Base-by-base conservation (phyloP, 2,113 vertebrate species). In the Dendropsophus ebraccatus region DNA sequence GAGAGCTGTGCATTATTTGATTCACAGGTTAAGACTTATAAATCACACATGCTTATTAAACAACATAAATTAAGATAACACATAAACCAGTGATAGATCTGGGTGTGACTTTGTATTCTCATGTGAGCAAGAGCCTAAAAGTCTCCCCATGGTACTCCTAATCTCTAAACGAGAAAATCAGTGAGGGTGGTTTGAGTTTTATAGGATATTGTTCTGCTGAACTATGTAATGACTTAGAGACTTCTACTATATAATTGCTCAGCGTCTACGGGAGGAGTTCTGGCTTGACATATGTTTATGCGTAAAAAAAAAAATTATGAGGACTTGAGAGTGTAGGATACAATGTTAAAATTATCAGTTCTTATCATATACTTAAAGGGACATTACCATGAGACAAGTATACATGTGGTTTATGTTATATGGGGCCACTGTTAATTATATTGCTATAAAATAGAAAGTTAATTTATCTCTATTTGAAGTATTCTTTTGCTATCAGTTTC, bases 11-110 rank as follows among this genome's bases (percentile, higher is more conserved):
- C 16, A 70, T 86, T 60, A 28, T 62, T 81, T 32, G 25, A 81
- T 32, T 74, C 52, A 81, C 67, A 80, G 21, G 35, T n/a, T 72
- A 86, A 45, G 12, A 21, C 52, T 74, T 32, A 5, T 49, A 56
- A 81, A 49, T 74, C 41, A 30, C 21, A n/a, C 47, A 81, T 47
- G 67, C 70, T 74, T 74, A 60, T 80, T 45, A 81, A 74, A 74
- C 41, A 37, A 60, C 81, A 83, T 83, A 83, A 83, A 72, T 52
- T 72, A 83, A 83, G 50, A 84, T 84, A 72, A 86, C 75, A 49
- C n/a, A 62, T 87, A 87, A 56, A 74, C 17, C 7, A 74, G 54
- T 47, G 52, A 81, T 74, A 49, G 85, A 87, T 81, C 35, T 58
- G 85, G 85, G 85, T 73, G 78, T 87, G 77, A 30, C 50, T 41